Evolutionary conservation across 2,113 vertebrate genomes (phyloP), one percentile per base, ranked within the genome.

Genomic region (Psilopogon haemacephalus): DNA sequence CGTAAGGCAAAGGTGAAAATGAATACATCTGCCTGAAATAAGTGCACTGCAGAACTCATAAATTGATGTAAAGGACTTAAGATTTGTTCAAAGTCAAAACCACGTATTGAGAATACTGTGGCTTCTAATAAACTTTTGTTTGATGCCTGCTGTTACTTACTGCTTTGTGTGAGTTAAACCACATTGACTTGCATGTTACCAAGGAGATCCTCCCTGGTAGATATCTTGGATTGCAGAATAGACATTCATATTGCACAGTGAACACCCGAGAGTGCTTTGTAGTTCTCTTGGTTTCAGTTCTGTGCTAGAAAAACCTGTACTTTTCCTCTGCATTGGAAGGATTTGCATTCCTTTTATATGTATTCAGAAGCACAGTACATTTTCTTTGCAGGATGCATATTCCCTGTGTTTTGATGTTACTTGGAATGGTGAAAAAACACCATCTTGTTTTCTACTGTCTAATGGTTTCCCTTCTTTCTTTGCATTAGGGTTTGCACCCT

Each of bases 401-500:
- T 90, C 33, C 30, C 37, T 32, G 0, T 71, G 27, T 17, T 85
- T 19, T 75, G 23, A 6, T 1, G 0, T 46, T 23, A 4, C 5
- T 0, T n/a, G 21, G 20, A 19, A 4, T 5, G 28, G 15, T 73
- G 40, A 55, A 86, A 42, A 84, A 26, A 11, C 11, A 23, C 5
- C 2, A 0, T 37, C 52, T 73, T 69, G 5, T 27, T 16, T 83
- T 63, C 24, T 32, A 0, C 4, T 64, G 7, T 6, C 6, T 69
- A 30, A 28, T 10, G 3, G 27, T 60, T 50, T 60, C 11, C 6
- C n/a, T 80, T 80, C 55, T 89, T 38, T 9, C 15, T 63, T 89
- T 83, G 60, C 38, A 8, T 62, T 72, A 99, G 99, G 99, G 99
- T 48, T 98, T 99, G 93, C 99, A 99, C 94, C 99, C 99, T 62